Evolutionary conservation across 1,140 invertebrate genomes (phyloP).

Genomic region (Euschistus heros): DNA sequence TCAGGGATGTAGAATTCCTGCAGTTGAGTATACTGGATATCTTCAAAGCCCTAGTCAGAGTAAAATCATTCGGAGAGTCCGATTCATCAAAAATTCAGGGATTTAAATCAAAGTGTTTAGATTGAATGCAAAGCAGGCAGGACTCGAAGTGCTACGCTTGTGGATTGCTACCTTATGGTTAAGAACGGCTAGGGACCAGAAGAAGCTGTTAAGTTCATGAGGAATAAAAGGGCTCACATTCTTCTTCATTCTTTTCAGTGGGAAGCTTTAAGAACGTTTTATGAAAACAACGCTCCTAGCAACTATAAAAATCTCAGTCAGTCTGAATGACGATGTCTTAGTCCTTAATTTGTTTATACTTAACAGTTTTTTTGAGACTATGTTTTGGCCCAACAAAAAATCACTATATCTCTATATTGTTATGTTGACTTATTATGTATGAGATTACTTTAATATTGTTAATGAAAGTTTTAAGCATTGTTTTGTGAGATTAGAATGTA

Average conservation of each 20-base stretch:
- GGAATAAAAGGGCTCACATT: constrained; percentile 68
- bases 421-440: no score
- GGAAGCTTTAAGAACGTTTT: constrained; percentile 64
- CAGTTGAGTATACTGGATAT: constrained; percentile 90
- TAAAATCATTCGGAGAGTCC: constrained; percentile 72
- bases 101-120: constrained; percentile 65
- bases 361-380: no score
- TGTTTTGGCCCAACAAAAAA: no score
- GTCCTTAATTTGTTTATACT: no score
- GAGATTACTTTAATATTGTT: no score
- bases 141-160: constrained; percentile 90
- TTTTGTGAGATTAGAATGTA: no score
- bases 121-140: constrained; percentile 97
- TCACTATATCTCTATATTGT: no score
- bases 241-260: constrained; percentile 74
- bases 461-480: no score
- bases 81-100: constrained; percentile 76
- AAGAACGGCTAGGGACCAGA: constrained; percentile 80
- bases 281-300: constrained; percentile 17
- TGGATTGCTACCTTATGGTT: constrained; percentile 92
- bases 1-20: constrained; percentile 71
- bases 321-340: no score
- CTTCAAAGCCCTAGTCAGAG: constrained; percentile 85
- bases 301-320: no score
- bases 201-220: constrained; percentile 74